Percentiles rank a stretch among this genome's conserved stretches.
Conservation (phyloP, 53 echinoderm and acorn worm species). For the Zoroaster sp. region DNA sequence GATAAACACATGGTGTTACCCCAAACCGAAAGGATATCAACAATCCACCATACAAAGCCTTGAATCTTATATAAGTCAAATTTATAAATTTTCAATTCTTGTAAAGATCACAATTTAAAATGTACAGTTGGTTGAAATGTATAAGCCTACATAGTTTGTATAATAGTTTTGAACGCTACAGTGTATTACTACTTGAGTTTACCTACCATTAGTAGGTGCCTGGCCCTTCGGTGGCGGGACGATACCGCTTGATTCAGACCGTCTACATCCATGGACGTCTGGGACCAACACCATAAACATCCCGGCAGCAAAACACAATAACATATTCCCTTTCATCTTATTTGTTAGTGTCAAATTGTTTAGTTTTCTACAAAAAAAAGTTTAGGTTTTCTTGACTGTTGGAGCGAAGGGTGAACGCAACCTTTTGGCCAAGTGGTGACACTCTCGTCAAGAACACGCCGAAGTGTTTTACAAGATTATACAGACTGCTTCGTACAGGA, state of each 20-base stretch:
- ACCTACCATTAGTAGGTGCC: background rate
- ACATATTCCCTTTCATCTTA: background rate
- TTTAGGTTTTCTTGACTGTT: background rate
- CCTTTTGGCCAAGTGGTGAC: no score
- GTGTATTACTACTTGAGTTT: no score
- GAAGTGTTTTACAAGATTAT: background rate
- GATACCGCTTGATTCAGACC: background rate
- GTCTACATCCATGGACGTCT: background rate
- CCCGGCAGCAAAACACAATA: background rate
- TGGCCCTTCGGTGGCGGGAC: background rate
- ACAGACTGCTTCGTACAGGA: background rate
- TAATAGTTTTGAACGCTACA: no score
- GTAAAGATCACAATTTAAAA: no score
- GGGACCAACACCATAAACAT: background rate
- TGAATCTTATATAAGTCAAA: no score
- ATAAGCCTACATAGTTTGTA: no score
- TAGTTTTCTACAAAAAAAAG: background rate
- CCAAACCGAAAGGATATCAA: no score
- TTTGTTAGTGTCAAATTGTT: background rate
- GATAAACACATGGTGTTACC: no score
- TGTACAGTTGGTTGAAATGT: no score
- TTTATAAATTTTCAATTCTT: no score
- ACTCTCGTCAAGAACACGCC: background rate
- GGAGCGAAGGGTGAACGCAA: no score
- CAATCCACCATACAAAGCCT: no score